These are phyloP conservation scores for Erebia ligea DNA, from an alignment of 2,888 invertebrate species.

Conservation along the genomic window DNA sequence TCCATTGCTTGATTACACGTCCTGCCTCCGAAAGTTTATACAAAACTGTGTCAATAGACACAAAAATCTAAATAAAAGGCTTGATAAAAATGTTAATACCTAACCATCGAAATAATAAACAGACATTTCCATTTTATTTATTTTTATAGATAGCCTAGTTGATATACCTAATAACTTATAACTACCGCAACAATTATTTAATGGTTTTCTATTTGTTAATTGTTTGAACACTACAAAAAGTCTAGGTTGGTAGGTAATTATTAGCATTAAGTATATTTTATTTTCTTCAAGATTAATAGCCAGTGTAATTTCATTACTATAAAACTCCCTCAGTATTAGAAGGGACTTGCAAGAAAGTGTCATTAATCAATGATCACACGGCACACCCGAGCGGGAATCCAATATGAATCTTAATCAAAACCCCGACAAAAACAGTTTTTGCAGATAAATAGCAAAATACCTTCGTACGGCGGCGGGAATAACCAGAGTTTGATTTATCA, in stretches of 20 bases:
- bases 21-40: no score
- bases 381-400: slow-evolving; percentile 46
- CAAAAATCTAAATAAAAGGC: no score
- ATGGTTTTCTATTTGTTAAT: not conserved
- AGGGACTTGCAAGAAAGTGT: slow-evolving; percentile 50
- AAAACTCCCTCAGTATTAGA: slow-evolving; percentile 28
- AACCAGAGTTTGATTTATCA: slow-evolving; percentile 62
- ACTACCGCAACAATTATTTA: not conserved
- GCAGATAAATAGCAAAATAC: slow-evolving; percentile 49
- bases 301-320: slow-evolving; percentile 10
- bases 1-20: no score
- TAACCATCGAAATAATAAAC: not conserved
- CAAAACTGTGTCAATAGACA: no score
- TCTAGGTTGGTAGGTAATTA: no score
- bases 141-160: not conserved
- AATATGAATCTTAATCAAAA: slow-evolving; percentile 57
- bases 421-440: slow-evolving; percentile 53
- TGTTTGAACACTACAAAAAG: not conserved
- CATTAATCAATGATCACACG: slow-evolving; percentile 65
- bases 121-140: not conserved
- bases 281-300: slow-evolving; percentile 14
- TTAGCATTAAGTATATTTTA: not conserved
- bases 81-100: no score
- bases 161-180: no score
- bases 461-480: slow-evolving; percentile 33